Base-by-base conservation (phyloP, 23 tunicate species). In the Styela plicata region DNA sequence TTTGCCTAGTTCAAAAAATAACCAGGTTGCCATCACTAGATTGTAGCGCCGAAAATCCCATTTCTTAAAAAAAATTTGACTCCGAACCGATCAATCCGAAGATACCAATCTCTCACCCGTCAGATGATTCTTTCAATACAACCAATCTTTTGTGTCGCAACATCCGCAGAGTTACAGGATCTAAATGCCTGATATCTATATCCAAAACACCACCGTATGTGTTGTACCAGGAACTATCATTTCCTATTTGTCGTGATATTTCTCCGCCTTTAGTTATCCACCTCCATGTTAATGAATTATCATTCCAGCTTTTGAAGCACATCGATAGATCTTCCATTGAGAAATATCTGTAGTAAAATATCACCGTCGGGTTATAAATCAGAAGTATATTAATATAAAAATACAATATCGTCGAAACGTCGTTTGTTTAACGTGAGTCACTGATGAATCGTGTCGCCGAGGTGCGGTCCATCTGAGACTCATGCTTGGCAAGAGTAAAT, bases 141-240 rank as follows among this genome's bases (percentile, higher is more conserved):
- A 21, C 78, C 18, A 73, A 23, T 33, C 78, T 24, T 31, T 24
- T 33, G 26, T 27, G 20, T 18, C 2, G 36, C 64, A 73, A 35
- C 16, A 33, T 10, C 19, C 53, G 20, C 52, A 73, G 20, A 16
- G 57, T 33, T 13, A 31, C 18, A 0, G 30, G 19, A 35, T 33
- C 44, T 0, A 73, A 22, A 27, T 73, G 78, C 13, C 19, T 33
- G 19, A 73, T 30, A 35, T n/a, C 22, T 19, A 73, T 73, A 73
- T 73, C 57, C 53, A 73, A 22, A 17, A 73, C 26, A 0, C 78
- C 78, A 22, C 78, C 78, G 64, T 73, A 73, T n/a, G 78, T 73
- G 19, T 30, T 30, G 78, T 73, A 73, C 78, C 78, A 73, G 16
- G 25, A n/a, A 33, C 32, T 27, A 33, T 33, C 57, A 33, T 73